These are phyloP conservation scores for Promerops cafer DNA, from an alignment of 2,113 vertebrate species.

Conservation along the genomic window DNA sequence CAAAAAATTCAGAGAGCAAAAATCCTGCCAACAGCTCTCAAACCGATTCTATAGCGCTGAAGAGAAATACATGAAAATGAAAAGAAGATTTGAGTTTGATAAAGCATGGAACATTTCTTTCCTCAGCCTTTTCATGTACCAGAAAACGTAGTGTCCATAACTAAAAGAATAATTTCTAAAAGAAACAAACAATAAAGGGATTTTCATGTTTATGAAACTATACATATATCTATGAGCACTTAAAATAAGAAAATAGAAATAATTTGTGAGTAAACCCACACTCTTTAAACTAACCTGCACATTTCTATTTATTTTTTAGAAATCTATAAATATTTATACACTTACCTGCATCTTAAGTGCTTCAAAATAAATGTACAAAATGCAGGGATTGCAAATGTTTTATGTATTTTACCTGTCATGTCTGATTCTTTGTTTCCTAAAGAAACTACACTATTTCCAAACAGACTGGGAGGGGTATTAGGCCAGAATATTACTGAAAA, in stretches of 20 bases:
- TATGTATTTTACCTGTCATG: conserved; percentile 73
- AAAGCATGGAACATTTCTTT: conserved; percentile 2
- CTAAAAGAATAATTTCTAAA: conserved; percentile 49
- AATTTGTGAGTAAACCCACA: conserved; percentile 33
- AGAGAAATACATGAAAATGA: conserved; percentile 16
- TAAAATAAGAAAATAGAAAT: not conserved
- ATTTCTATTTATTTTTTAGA: conserved; percentile 50
- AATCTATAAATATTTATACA: conserved; percentile 60
- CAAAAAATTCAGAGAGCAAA: conserved; percentile 8
- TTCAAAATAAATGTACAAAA: conserved; percentile 51
- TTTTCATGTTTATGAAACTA: conserved; percentile 50
- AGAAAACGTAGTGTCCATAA: conserved; percentile 12
- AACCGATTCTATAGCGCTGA: not conserved
- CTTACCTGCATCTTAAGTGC: conserved; percentile 36
- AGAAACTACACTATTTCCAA: conserved; percentile 62
- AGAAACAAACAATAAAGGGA: conserved; percentile 16
- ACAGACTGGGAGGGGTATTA: conserved; percentile 58
- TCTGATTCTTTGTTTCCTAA: conserved; percentile 77
- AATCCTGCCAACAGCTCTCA: conserved; percentile 21
- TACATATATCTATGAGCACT: not conserved
- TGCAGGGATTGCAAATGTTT: conserved; percentile 66
- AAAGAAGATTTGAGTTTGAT: conserved; percentile 23
- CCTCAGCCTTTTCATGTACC: not conserved
- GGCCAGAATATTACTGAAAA: conserved; percentile 63
- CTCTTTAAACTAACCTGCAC: conserved; percentile 29